Percentiles rank a stretch among this genome's conserved stretches.
These are phyloP conservation scores for Lasioglossum villosulum DNA, from an alignment of 2,888 invertebrate species.

Conservation along the genomic window DNA sequence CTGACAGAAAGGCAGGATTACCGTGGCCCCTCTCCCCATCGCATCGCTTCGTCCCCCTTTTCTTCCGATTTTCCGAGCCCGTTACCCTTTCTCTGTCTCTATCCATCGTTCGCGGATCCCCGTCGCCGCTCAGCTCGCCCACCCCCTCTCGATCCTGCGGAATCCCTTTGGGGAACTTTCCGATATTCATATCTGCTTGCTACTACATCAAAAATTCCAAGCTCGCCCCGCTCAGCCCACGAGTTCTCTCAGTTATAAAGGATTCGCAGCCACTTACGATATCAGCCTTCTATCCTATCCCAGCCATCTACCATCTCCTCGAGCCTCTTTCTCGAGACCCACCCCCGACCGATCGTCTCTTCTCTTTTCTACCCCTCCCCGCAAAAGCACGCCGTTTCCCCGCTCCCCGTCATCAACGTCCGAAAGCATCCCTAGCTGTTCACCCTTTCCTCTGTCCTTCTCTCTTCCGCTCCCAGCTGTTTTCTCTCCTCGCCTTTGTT, in stretches of 20 bases:
- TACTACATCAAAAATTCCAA: slow-evolving; percentile 83
- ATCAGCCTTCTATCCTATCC: slow-evolving; percentile 74
- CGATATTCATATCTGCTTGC: slow-evolving; percentile 83
- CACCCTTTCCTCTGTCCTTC: slow-evolving; percentile 12
- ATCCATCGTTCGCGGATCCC: slow-evolving; percentile 24
- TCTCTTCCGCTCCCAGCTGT: background rate
- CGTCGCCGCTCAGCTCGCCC: slow-evolving; percentile 39
- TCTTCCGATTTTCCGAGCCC: background rate
- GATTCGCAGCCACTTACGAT: slow-evolving; percentile 83
- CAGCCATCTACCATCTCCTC: slow-evolving; percentile 50
- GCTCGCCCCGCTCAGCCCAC: slow-evolving; percentile 74
- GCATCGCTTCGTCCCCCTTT: background rate
- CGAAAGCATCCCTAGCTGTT: slow-evolving; percentile 57
- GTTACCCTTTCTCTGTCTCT: slow-evolving; percentile 38
- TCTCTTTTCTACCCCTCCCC: background rate
- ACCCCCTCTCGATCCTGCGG: slow-evolving; percentile 72
- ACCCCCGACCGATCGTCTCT: background rate
- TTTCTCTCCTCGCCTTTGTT: background rate
- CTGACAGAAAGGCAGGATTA: slow-evolving; percentile 52
- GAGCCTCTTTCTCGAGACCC: slow-evolving; percentile 24
- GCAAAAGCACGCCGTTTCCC: slow-evolving; percentile 30
- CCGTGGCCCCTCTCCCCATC: background rate
- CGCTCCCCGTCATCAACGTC: slow-evolving; percentile 59
- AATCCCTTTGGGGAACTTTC: slow-evolving; percentile 83
- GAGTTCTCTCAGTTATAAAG: slow-evolving; percentile 81